Evolutionary conservation across 2,113 vertebrate genomes (phyloP).

Genomic region (Progne subis): DNA sequence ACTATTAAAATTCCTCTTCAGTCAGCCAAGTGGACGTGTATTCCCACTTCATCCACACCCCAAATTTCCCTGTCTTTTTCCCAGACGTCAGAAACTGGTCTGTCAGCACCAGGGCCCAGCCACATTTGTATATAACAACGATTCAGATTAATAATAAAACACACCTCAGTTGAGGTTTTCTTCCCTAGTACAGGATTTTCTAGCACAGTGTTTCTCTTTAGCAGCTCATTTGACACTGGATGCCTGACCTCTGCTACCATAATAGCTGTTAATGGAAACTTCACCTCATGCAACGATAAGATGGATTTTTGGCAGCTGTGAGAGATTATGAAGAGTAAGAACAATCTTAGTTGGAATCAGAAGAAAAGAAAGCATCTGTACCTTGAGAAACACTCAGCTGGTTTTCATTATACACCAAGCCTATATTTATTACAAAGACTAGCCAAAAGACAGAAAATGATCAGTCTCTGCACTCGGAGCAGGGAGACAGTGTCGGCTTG

Average conservation of each 20-base stretch:
- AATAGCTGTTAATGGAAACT: conserved; percentile 88
- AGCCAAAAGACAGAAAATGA: conserved; percentile 82
- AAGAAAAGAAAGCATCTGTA: conserved; percentile 83
- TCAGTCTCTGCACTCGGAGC: conserved; percentile 55
- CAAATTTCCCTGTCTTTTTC: neutral
- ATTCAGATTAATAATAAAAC: conserved; percentile 16
- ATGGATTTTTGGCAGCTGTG: conserved; percentile 86
- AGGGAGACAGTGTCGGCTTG: conserved; percentile 47
- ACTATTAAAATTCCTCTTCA: neutral
- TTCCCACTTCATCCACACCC: neutral
- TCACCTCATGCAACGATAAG: conserved; percentile 90
- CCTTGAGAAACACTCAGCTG: conserved; percentile 86
- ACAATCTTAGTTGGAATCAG: conserved; percentile 84
- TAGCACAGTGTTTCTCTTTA: conserved; percentile 66
- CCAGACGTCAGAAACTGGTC: neutral
- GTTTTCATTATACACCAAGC: conserved; percentile 85
- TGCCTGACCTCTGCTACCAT: conserved; percentile 76
- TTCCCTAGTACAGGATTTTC: neutral
- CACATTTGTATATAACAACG: neutral
- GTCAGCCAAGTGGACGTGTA: neutral
- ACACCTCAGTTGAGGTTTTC: conserved; percentile 32
- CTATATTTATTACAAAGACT: conserved; percentile 81
- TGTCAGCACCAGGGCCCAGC: neutral
- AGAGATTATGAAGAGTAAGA: conserved; percentile 86
- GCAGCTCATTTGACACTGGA: conserved; percentile 72